Base-by-base conservation (phyloP, 64 coral and sea anemone species). In the Porites australiensis region DNA sequence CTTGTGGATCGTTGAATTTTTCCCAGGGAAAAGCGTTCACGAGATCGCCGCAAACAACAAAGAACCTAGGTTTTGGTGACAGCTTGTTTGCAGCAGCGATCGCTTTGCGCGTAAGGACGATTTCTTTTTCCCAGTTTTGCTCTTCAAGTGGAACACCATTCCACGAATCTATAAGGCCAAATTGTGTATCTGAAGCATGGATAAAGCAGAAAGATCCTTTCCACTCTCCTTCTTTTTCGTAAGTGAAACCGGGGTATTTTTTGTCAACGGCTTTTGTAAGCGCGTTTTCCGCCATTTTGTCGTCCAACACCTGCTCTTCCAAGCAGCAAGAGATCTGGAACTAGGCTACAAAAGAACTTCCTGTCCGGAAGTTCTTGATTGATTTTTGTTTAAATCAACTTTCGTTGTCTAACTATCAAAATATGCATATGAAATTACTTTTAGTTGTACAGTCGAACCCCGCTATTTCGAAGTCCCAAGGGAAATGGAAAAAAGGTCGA, bases 31-130 rank as follows among this genome's bases (percentile, higher is more conserved):
- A 89, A 18, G 94, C 98, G 68, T 99, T 96, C 8, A 99, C 94
- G 19, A 99, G 88, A 79, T 99, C 98, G 21, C 98, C 98, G 57
- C 98, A 99, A 66, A 99, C 98, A n/a, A 99, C 94, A 82, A 99
- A 99, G 85, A 99, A 99, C 14, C 94, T 89, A 6, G 98, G 98
- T 88, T 90, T 93, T 8, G 98, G 98, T 81, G 87, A 86, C 70
- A 99, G 83, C 55, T 70, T 75, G 74, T 99, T 99, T 58, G 88
- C 92, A 22, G 91, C 90, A 14, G 69, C 70, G n/a, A 99, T 96
- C 16, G 98, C 98, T n/a, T 96, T 90, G 86, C 86, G 92, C n/a
- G 94, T 96, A 14, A 96, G 67, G 52, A 58, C 84, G 3, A 99
- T 88, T 81, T 99, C 98, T 46, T 99, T 96, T 14, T 89, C 76